Evolutionary conservation across 2,797 vertebrate species (phyloP).

Genomic region (Mionectes olivaceus): DNA sequence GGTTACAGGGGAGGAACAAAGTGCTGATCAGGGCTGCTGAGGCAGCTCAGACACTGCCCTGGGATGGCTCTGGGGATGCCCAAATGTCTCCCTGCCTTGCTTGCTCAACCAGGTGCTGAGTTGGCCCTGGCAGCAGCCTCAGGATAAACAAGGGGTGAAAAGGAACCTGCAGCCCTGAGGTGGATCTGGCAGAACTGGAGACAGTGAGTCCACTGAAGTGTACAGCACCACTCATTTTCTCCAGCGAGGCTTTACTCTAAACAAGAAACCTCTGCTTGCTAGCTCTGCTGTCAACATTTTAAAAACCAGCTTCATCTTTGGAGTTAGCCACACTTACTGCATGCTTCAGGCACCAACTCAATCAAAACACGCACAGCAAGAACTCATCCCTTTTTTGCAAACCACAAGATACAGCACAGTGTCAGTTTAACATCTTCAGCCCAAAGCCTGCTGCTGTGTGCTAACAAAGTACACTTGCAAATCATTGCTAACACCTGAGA

Average conservation of each 20-base stretch:
- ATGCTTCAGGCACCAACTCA: not conserved
- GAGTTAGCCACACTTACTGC: not conserved
- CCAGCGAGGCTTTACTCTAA: not conserved
- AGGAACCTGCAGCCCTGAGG: not conserved
- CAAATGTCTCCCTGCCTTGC: not conserved
- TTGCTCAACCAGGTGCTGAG: not conserved
- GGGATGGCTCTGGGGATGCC: not conserved
- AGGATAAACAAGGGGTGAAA: not conserved
- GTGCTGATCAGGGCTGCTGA: not conserved
- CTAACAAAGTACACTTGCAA: not conserved
- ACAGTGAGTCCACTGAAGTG: not conserved
- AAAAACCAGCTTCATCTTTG: not conserved
- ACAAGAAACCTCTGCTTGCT: not conserved
- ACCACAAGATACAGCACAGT: not conserved
- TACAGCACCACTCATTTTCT: not conserved
- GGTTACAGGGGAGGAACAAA: not conserved
- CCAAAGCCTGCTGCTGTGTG: not conserved
- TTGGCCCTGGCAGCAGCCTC: not conserved
- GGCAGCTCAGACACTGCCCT: not conserved
- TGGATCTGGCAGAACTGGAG: not conserved
- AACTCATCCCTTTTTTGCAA: not conserved
- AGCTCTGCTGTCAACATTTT: not conserved
- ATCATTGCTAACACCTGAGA: not conserved
- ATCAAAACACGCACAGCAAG: not conserved
- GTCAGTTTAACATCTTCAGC: not conserved